phyloP scores from a whole-genome alignment of 2,888 invertebrate species.

The Campoplex capitator region DNA sequence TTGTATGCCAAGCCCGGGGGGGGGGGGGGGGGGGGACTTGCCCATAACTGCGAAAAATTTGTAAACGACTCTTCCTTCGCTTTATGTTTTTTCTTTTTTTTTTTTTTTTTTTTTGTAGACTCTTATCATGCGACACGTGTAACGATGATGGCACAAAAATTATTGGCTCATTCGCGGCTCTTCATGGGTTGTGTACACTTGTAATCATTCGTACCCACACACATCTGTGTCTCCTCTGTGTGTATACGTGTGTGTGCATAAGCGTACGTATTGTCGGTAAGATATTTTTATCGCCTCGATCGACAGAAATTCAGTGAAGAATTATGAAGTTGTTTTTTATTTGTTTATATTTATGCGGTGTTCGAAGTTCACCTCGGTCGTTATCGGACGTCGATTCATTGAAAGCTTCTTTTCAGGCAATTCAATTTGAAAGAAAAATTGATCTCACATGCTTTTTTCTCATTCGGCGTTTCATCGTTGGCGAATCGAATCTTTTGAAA shows the following conservation, averaged over 20 bases:
- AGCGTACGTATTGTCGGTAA: neutral
- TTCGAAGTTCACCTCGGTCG: neutral
- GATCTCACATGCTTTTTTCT: neutral
- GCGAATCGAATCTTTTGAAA: neutral
- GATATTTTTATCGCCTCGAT: neutral
- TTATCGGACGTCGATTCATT: neutral
- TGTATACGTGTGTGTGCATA: neutral
- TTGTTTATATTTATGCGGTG: too few species aligned
- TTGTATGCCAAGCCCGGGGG: conserved; percentile 15
- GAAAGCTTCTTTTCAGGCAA: neutral
- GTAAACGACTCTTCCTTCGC: conserved; percentile 14
- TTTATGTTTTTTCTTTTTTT: neutral
- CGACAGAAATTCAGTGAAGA: neutral
- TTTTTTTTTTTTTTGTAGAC: neutral
- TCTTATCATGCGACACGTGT: conserved; percentile 33
- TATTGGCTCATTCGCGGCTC: neutral
- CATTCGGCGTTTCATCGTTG: neutral
- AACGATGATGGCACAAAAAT: neutral
- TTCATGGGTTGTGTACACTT: neutral
- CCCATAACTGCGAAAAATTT: conserved; percentile 51
- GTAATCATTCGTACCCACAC: neutral
- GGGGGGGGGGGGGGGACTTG: conserved; percentile 6
- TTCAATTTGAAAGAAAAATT: neutral
- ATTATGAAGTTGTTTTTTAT: neutral
- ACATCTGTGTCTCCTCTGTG: neutral